Base-by-base conservation (phyloP, 2,888 invertebrate genomes). In the Callosobruchus maculatus region DNA sequence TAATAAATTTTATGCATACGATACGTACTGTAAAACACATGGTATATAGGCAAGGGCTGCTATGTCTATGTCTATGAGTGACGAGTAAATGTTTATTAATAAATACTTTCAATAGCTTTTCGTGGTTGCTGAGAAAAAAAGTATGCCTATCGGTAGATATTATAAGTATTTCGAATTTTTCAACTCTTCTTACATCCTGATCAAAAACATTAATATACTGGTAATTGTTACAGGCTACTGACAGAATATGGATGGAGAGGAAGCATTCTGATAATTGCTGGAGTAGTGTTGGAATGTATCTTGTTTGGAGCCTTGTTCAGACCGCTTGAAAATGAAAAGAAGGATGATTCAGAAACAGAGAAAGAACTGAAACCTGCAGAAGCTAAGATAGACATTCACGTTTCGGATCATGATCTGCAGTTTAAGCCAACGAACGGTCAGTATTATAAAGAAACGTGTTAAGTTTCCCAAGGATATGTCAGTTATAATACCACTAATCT, bases 231-330 rank as follows among this genome's bases (percentile, higher is more conserved):
- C 18, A 85, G 85, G 70, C 89, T 98, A 31, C 90, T 98, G 71
- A 84, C 88, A 0, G 87, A 88, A 71, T 97, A 92, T 82, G 93
- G 93, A 30, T 98, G 98, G 97, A 91, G 95, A 78, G 94, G 94
- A 20, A 93, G 97, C 0, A 92, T 97, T 89, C 89, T 96, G 49
- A 92, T 98, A 73, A 93, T 96, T 69, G 93, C 97, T 20, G 96
- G 93, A 5, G 89, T 97, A 67, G 92, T 97, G 71, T 88, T 98
- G 22, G 93, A 95, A 85, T 97, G 98, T 85, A 91, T 95, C 75
- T 90, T 97, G 70, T 95, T 97, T 83, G 99, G 99, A 26, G 92
- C 94, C 0, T 90, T 99, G 84, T 97, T 99, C 87, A 90, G 95
- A 78, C 97, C 98, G 0, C 89, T 98, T 72, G 90, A 92, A 81